These are phyloP conservation scores for Orchesellides sinensis DNA, from an alignment of 2,888 invertebrate species.

Conservation along the genomic window DNA sequence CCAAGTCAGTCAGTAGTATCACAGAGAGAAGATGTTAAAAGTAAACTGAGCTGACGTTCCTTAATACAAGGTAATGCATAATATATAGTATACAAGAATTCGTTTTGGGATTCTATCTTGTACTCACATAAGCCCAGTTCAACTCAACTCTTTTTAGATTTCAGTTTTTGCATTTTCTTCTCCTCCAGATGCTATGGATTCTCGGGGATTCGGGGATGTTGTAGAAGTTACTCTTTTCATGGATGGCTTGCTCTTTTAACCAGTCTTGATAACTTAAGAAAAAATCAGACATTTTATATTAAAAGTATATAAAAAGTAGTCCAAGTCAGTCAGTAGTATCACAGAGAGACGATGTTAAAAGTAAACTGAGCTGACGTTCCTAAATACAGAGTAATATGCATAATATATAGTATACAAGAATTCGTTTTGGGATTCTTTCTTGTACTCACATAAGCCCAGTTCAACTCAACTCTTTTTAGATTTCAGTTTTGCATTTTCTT, in stretches of 20 bases:
- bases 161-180: slow-evolving; percentile 24
- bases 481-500: slow-evolving; percentile 25
- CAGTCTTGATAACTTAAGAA: slow-evolving; percentile 53
- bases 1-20: background rate
- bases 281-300: background rate
- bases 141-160: slow-evolving; percentile 16
- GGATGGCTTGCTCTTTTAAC: slow-evolving; percentile 59
- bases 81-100: slow-evolving; percentile 6
- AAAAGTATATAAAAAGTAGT: background rate
- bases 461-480: slow-evolving; percentile 13
- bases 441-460: slow-evolving; percentile 4
- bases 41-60: background rate
- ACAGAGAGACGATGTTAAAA: background rate
- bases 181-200: slow-evolving; percentile 55
- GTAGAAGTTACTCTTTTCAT: slow-evolving; percentile 56
- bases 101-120: slow-evolving; percentile 42
- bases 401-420: background rate
- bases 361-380: background rate
- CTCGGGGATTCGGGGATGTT: background rate
- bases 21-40: background rate
- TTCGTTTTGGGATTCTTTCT: slow-evolving; percentile 45
- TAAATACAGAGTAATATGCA: too few species aligned
- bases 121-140: background rate
- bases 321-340: background rate
- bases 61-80: too few species aligned